Conservation (phyloP, 2,888 invertebrate genomes). For the Altica lythri region DNA sequence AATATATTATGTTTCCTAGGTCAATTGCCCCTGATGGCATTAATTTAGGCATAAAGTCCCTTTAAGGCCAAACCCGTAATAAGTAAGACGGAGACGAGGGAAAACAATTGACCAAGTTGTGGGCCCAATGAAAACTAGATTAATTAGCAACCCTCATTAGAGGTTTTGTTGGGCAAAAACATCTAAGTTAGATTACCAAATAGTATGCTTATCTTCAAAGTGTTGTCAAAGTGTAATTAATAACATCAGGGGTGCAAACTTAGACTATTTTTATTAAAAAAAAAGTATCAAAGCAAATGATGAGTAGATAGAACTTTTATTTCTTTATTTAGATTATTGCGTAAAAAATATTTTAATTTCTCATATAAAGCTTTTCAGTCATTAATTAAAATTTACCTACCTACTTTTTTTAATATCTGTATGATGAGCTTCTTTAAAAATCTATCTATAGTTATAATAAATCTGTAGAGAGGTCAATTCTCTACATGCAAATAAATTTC, state of each 20-base stretch:
- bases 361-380: too few species aligned
- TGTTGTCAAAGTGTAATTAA: conserved; percentile 15
- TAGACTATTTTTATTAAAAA: too few species aligned
- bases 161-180: conserved; percentile 20
- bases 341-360: too few species aligned
- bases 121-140: conserved; percentile 25
- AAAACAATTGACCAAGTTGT: conserved; percentile 28
- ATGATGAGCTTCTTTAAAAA: too few species aligned
- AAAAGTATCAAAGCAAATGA: too few species aligned
- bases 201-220: conserved; percentile 9
- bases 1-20: conserved; percentile 10
- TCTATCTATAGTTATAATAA: too few species aligned
- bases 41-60: conserved; percentile 17
- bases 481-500: too few species aligned
- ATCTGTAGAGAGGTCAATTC: too few species aligned
- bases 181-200: conserved; percentile 13
- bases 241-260: not conserved
- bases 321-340: too few species aligned
- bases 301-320: too few species aligned
- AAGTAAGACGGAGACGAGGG: conserved; percentile 23
- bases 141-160: conserved; percentile 25
- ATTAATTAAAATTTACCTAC: too few species aligned
- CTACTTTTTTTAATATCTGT: too few species aligned
- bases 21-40: conserved; percentile 19
- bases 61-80: conserved; percentile 9